These are phyloP conservation scores for Corvus moneduloides DNA, from an alignment of 2,113 vertebrate species.

Conservation along the genomic window DNA sequence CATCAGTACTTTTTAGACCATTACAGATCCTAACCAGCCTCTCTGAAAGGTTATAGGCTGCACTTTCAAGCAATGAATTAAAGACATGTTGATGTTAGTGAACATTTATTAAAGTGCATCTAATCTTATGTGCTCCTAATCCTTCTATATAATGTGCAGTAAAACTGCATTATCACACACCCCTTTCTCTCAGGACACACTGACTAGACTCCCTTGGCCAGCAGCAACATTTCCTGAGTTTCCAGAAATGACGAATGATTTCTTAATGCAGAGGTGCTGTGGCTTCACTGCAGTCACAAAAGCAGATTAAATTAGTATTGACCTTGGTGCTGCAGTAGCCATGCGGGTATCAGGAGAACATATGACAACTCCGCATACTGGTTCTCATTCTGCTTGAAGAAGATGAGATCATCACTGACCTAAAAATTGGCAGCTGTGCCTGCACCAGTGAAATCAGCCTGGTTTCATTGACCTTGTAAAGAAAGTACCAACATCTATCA, in stretches of 20 bases:
- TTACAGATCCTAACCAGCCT: neutral
- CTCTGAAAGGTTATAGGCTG: neutral
- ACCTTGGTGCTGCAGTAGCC: constrained; percentile 39
- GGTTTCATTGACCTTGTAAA: constrained; percentile 34
- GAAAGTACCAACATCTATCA: constrained; percentile 21
- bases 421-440: constrained; percentile 63
- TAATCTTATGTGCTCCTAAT: neutral
- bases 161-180: neutral
- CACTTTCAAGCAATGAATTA: neutral
- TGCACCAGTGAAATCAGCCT: constrained; percentile 25
- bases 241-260: constrained; percentile 53
- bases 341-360: neutral
- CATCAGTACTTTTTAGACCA: neutral
- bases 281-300: constrained; percentile 52
- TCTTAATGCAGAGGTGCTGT: constrained; percentile 38
- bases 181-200: neutral
- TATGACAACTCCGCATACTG: neutral
- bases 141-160: neutral
- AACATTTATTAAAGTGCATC: constrained; percentile 30
- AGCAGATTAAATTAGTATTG: constrained; percentile 66
- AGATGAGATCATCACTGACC: constrained; percentile 64
- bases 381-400: constrained; percentile 39
- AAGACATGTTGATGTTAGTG: neutral
- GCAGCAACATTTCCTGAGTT: constrained; percentile 28
- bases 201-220: neutral